Base-by-base conservation (phyloP, 2,113 vertebrate species). In the Lathamus discolor region DNA sequence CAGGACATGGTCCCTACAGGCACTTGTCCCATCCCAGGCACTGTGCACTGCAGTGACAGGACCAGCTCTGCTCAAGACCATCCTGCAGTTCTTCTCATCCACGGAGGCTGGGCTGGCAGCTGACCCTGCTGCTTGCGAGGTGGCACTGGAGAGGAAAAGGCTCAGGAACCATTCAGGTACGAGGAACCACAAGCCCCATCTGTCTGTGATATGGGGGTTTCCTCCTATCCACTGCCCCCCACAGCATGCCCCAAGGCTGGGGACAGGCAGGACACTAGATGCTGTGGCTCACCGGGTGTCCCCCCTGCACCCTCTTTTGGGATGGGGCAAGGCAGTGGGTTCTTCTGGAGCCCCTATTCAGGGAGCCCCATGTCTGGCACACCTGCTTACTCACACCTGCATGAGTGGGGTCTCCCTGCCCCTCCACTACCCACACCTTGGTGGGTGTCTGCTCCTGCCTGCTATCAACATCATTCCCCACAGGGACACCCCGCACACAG, bases 1-100 rank as follows among this genome's bases (percentile, higher is more conserved):
- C 54, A 35, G 81, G 19, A 43, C 0, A 0, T 11, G 35, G 20
- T 61, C 12, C 27, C 33, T 54, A 19, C 13, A 17, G 19, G 25
- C 1, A 0, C 4, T 22, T 52, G 17, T 73, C 44, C 73, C 23
- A 5, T 59, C 69, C 18, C 81, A 99, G 99, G 98, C 97, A 0
- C 96, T 99, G 62, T 99, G 99, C 67, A 43, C 98, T 4, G 99
- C 99, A 0, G 98, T 99, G 83, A 95, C 98, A 39, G 99, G 99
- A 83, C 99, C 99, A 92, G 98, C 98, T 57, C 97, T 99, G 55
- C 97, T 99, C 78, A 99, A 99, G 97, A 99, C 98, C 1, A 97
- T 99, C 97, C 98, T 98, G 86, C 98, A 99, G 96, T 98, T 99
- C 77, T 99, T 99, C 96, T 98, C 99, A 2, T 98, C 98, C 57